Evolutionary conservation across 2,797 vertebrate species (phyloP), one percentile per base, ranked within the genome.

Genomic region (Notolabrus celidotus): DNA sequence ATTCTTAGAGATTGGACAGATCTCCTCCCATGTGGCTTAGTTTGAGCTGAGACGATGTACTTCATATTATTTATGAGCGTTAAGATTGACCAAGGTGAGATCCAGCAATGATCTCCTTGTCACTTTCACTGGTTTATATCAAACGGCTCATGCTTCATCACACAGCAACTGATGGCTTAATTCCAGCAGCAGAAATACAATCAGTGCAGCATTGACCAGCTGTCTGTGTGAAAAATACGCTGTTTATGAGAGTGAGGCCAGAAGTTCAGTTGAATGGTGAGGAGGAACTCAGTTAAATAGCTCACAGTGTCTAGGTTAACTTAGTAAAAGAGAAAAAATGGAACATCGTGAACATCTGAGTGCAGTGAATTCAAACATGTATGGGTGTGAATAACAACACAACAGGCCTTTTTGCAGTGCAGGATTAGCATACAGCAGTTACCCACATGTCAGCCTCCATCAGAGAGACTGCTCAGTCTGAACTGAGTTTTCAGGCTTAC

Each of bases 401-500:
- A 23, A 52, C 56, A 36, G 6, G 16, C 51, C 52, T 74, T 72
- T 83, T 81, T 69, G 55, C 67, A 55, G 52, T 50, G 82, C 55
- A 29, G 74, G 80, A 89, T 82, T 80, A 88, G 80, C 83, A 83
- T 75, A 25, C 14, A 80, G 71, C 71, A 63, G 82, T 82, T 87
- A 77, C 81, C 54, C 79, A 67, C 81, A 74, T 73, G 85, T 91
- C 88, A 85, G 38, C 82, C 74, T 83, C 81, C 82, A 83, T 92
- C 84, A 89, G 74, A 67, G 68, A 22, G 62, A 76, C 86, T 80
- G 82, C 80, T 89, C 77, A 67, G 86, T 83, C 77, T 81, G 76
- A 86, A 80, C 82, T 34, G 66, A 62, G 85, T 88, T 93, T 92
- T 89, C 80, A 87, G 84, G 89, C 84, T 86, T 88, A 88, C 86